Base-by-base conservation (phyloP, 1,140 invertebrate species). In the Trigoniulus corallinus region DNA sequence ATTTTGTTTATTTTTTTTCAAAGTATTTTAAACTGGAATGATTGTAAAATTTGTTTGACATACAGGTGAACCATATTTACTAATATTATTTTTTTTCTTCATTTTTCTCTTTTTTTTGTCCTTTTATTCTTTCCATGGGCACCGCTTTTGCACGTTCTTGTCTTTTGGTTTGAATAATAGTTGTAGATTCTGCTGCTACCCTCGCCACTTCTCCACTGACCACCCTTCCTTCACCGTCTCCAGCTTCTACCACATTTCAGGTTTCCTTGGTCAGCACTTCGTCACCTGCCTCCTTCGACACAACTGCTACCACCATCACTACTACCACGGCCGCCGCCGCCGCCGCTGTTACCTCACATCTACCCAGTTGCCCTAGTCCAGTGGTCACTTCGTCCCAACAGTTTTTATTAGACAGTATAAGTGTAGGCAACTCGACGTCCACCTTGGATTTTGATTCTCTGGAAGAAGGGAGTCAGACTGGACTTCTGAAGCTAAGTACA, bases 361-460 rank as follows among this genome's bases (percentile, higher is more conserved):
- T 7, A 15, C 29, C 7, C 29, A 34, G 29, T 7, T 34, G 7
- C 15, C 7, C 29, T 7, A 34, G 7, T 34, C 29, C 7, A 34
- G 7, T 7, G 15, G 7, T 34, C 29, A 34, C 7, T 7, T 15
- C 15, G 29, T 81, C 76, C 59, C 72, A 77, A 55, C 69, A 85
- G 57, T 71, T 77, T 55, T 66, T 85, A 53, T 69, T 85, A 50
- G 81, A 81, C 15, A 86, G 83, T 3, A 85, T 87, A 83, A 34
- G 29, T 34, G 85, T 59, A n/a, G 37, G 23, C 15, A 43, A 51
- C 23, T n/a, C 50, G 4, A 22, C 34, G 3, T 84, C 82, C 23
- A 83, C 83, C 10, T 68, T 88, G 49, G 84, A 88, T 70, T 71
- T 87, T 51, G 85, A 88, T 65, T 84, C 82, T 51, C 66, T 83